Evolutionary conservation across 2,113 vertebrate species (phyloP).

Genomic region (Caranx melampygus): DNA sequence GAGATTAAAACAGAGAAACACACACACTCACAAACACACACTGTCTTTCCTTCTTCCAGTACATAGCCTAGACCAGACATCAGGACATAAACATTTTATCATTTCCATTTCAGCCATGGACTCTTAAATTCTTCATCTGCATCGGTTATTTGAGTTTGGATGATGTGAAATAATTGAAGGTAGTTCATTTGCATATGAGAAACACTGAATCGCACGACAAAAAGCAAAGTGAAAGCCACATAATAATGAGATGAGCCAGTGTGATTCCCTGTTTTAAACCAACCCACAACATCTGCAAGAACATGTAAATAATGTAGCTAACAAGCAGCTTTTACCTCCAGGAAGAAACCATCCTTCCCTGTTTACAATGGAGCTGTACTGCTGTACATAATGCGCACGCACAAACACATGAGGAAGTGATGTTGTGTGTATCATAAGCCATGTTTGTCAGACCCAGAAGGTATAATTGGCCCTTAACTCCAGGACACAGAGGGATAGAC

Average conservation of each 20-base stretch:
- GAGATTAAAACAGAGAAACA: constrained; percentile 67
- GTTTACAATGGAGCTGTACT: constrained; percentile 31
- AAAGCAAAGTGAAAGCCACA: background rate
- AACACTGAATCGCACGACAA: background rate
- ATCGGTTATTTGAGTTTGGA: background rate
- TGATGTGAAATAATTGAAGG: background rate
- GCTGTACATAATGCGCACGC: constrained; percentile 16
- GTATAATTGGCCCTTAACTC: constrained; percentile 67
- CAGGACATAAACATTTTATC: constrained; percentile 35
- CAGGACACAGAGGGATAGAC: constrained; percentile 46
- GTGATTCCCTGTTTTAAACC: constrained; percentile 31
- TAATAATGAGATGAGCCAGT: constrained; percentile 7
- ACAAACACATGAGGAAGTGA: constrained; percentile 9
- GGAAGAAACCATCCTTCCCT: constrained; percentile 14
- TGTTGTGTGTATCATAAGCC: constrained; percentile 37
- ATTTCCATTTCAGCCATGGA: constrained; percentile 14
- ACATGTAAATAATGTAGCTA: constrained; percentile 60
- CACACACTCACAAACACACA: constrained; percentile 12
- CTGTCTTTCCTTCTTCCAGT: background rate
- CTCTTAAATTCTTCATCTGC: background rate
- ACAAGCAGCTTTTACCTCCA: constrained; percentile 55
- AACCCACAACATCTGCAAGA: constrained; percentile 29
- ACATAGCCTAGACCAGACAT: background rate
- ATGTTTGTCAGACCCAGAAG: constrained; percentile 44
- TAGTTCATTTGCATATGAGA: constrained; percentile 4